Conservation (phyloP, 37 sponge, comb jelly and placozoan species). For the Mnemiopsis leidyi region DNA sequence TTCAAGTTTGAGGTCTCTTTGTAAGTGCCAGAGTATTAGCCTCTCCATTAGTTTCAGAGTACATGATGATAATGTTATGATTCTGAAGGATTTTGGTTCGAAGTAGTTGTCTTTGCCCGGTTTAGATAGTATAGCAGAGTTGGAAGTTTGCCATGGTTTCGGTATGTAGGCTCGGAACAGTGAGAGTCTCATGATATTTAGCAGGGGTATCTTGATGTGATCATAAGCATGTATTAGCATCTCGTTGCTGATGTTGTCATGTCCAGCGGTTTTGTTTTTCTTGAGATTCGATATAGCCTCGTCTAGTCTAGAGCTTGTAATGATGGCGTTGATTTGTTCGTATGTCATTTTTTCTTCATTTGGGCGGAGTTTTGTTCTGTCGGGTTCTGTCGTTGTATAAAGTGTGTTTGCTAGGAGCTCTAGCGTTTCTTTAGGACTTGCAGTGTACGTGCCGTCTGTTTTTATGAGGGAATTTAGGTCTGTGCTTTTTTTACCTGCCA, state of each 20-base stretch:
- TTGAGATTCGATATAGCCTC: background rate
- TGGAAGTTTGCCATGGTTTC: slow-evolving; percentile 46
- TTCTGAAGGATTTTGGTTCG: slow-evolving; percentile 22
- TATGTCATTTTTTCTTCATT: background rate
- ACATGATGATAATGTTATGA: background rate
- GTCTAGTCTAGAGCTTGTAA: background rate
- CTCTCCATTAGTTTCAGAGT: slow-evolving; percentile 14
- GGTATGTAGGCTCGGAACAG: background rate
- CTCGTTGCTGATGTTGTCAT: slow-evolving; percentile 6
- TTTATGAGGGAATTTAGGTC: background rate
- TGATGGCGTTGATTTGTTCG: background rate
- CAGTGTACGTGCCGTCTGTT: background rate
- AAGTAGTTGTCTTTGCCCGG: slow-evolving; percentile 33
- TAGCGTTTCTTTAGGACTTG: background rate
- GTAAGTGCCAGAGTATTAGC: slow-evolving; percentile 12
- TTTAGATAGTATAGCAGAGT: background rate
- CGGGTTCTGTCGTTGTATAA: background rate
- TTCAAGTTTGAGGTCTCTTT: slow-evolving; percentile 3
- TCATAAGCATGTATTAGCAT: background rate
- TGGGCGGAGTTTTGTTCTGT: slow-evolving; percentile 1
- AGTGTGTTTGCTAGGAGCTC: background rate
- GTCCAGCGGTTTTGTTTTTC: background rate
- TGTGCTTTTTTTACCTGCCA: background rate
- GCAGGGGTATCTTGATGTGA: background rate
- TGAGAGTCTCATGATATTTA: background rate